Evolutionary conservation across 1,140 invertebrate species (phyloP).

Genomic region (Araneus ventricosus): DNA sequence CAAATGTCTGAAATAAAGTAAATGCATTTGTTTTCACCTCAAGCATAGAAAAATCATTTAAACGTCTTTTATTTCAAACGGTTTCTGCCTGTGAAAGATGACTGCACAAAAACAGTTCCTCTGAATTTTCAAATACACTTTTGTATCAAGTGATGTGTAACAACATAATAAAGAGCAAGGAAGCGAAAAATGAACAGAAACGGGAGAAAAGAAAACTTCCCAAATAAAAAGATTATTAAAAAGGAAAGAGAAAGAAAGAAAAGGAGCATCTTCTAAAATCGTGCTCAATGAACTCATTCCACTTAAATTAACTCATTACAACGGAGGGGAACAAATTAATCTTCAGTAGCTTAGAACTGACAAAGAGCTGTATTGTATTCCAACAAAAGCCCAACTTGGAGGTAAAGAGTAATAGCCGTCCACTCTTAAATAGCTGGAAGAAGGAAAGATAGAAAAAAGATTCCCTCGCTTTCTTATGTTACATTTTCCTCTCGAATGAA

Average conservation of each 20-base stretch:
- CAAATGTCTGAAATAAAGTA: not conserved
- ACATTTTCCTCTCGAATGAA: constrained; percentile 49
- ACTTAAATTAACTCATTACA: constrained; percentile 65
- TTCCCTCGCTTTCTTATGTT: constrained; percentile 39
- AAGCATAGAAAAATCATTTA: not conserved
- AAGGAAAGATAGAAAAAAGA: not conserved
- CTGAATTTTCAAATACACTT: not conserved
- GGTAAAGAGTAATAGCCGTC: constrained; percentile 22
- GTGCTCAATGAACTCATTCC: constrained; percentile 50
- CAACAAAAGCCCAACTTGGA: constrained; percentile 20
- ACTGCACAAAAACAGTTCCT: not conserved
- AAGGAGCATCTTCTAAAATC: not conserved
- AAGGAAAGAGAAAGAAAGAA: not conserved
- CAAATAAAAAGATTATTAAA: not conserved
- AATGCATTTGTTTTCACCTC: too few relatives aligned
- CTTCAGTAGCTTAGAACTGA: not conserved
- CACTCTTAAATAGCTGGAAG: not conserved
- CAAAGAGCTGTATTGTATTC: constrained; percentile 42
- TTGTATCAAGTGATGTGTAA: not conserved
- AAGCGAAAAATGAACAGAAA: not conserved
- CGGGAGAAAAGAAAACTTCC: not conserved
- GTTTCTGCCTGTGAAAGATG: not conserved
- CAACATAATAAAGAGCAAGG: not conserved
- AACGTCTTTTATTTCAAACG: not conserved
- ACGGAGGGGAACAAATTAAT: constrained; percentile 39